Evolutionary conservation across 2,888 invertebrate genomes (phyloP), one percentile per base, ranked within the genome.

Genomic region (Drosophila paucipuncta): DNA sequence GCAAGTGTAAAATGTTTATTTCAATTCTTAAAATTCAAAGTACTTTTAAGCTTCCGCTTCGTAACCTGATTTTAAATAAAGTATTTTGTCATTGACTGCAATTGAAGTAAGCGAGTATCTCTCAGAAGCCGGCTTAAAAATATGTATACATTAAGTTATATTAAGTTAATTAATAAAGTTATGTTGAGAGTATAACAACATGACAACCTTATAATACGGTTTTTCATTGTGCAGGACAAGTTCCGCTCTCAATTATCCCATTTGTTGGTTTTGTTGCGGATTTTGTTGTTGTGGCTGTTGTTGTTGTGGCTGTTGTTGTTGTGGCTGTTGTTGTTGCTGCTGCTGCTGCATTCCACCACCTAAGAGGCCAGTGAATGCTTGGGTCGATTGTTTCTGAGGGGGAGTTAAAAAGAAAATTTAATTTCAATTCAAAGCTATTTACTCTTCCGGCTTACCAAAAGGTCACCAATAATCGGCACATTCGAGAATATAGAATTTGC

Each of bases 31-130:
- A 31, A 25, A 18, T 41, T 11, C 43, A n/a, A 43, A 33, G 31
- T 47, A 47, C 31, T 25, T 43, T 43, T 58, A 16, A 31, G 31
- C 57, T 63, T 35, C 57, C 43, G 22, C n/a, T 11, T 30, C 39
- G 22, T 43, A 30, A 54, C 25, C 6, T 35, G 43, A 47, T 57
- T 25, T 43, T 31, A 33, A 53, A 16, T 16, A 39, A 39, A 31
- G 2, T n/a, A 22, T 28, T 52, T 31, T 39, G 25, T 6, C 2
- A 37, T 18, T 37, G 37, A 55, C 25, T 41, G 57, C 39, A 57
- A 13, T n/a, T 55, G 4, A 37, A 31, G 11, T 30, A 18, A 49
- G 22, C 11, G 47, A 47, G 7, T 16, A 47, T 47, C 0, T 11
- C 22, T 43, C 11, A n/a, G n/a, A n/a, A 52, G 52, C 31, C 30